Evolutionary conservation across 2,797 vertebrate genomes (phyloP).

Genomic region (Mallotus villosus): DNA sequence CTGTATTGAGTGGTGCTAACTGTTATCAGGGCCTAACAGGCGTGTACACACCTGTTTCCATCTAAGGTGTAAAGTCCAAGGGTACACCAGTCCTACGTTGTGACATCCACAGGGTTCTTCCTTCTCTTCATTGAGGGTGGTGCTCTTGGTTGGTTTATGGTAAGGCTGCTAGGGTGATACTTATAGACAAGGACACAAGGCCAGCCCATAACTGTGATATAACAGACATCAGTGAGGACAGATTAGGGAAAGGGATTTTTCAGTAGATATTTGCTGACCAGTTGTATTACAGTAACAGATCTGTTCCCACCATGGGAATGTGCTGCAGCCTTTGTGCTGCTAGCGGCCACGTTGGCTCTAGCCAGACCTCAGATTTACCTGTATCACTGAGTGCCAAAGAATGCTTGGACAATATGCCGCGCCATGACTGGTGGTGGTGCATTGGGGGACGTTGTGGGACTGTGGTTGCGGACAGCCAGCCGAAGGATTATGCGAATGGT

Average conservation of each 20-base stretch:
- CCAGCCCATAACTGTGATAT: too few species aligned
- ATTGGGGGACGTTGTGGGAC: slow-evolving; percentile 30
- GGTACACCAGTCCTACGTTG: not conserved
- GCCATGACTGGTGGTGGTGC: slow-evolving; percentile 26
- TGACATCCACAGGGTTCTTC: not conserved
- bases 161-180: slow-evolving; percentile 37
- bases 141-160: slow-evolving; percentile 60
- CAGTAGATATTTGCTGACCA: not conserved
- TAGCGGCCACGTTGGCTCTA: slow-evolving; percentile 64
- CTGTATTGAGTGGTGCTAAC: not conserved
- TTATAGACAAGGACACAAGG: slow-evolving; percentile 24
- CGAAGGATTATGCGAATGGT: slow-evolving; percentile 8
- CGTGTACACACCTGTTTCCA: not conserved
- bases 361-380: slow-evolving; percentile 47
- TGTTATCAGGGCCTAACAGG: not conserved
- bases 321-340: slow-evolving; percentile 80
- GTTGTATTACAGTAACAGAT: not conserved
- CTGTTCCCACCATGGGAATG: slow-evolving; percentile 72
- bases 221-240: too few species aligned
- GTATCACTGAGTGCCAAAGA: slow-evolving; percentile 25
- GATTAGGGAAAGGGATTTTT: slow-evolving; percentile 22
- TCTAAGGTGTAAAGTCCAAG: not conserved
- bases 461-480: slow-evolving; percentile 14
- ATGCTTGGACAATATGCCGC: slow-evolving; percentile 6
- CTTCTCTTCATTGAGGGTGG: slow-evolving; percentile 10